Evolutionary conservation across 2,113 vertebrate species (phyloP).

Genomic region (Brienomyrus brachyistius): DNA sequence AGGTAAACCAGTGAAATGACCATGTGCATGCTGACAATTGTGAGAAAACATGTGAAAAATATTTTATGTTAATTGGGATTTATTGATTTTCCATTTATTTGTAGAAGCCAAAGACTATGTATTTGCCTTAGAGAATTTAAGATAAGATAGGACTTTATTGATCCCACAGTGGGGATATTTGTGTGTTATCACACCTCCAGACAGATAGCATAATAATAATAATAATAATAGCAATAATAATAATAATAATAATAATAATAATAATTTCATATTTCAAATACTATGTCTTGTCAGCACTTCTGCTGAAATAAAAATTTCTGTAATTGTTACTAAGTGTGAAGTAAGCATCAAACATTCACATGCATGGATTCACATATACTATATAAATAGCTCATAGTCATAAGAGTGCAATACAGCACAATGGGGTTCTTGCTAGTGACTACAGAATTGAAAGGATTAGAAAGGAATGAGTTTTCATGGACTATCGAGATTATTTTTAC

Average conservation of each 20-base stretch:
- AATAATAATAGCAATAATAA: no score
- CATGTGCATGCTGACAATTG: no score
- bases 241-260: no score
- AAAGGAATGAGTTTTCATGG: background rate
- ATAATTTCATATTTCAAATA: background rate
- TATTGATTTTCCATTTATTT: background rate
- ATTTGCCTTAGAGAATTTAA: background rate
- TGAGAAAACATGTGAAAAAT: background rate
- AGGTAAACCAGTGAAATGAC: background rate
- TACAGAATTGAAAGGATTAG: background rate
- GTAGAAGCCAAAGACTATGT: background rate
- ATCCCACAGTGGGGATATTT: no score
- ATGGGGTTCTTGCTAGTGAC: background rate
- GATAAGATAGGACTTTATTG: no score
- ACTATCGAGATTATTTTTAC: background rate
- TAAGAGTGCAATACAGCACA: background rate
- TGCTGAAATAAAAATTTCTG: background rate
- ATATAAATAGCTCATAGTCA: background rate
- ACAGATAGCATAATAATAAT: no score
- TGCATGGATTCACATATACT: background rate
- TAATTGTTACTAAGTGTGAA: background rate
- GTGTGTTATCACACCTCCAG: no score
- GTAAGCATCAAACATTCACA: background rate
- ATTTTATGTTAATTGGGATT: background rate
- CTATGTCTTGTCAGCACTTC: background rate